phyloP scores from a whole-genome alignment of 2,113 vertebrate genomes.

The Poeciliopsis retropinna region DNA sequence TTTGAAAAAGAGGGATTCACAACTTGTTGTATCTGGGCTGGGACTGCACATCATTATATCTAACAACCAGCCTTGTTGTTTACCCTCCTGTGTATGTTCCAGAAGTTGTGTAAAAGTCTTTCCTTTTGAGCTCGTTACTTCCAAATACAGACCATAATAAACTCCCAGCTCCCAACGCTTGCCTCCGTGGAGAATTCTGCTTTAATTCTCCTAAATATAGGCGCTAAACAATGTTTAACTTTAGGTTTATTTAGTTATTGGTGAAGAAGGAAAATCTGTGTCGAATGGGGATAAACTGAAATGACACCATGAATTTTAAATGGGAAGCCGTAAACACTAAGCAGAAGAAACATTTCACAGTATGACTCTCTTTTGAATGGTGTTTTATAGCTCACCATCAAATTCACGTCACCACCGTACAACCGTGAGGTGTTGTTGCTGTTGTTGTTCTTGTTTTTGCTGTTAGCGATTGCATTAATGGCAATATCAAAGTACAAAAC shows the following conservation, averaged over 20 bases:
- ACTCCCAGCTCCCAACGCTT: constrained; percentile 46
- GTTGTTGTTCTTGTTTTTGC: background rate
- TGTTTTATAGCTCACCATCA: background rate
- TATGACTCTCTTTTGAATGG: background rate
- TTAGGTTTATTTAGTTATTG: constrained; percentile 57
- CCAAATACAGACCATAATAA: constrained; percentile 49
- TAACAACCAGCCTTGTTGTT: constrained; percentile 46
- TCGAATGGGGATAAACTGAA: background rate
- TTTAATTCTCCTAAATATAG: constrained; percentile 58
- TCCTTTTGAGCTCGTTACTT: constrained; percentile 52
- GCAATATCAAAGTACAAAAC: background rate
- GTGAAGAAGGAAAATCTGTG: constrained; percentile 34
- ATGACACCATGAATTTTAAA: constrained; percentile 13
- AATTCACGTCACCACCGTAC: background rate
- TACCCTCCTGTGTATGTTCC: constrained; percentile 33
- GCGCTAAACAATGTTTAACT: constrained; percentile 52
- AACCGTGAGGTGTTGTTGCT: background rate
- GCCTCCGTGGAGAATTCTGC: constrained; percentile 30
- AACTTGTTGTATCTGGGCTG: constrained; percentile 36
- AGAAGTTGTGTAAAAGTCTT: constrained; percentile 30
- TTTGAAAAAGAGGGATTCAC: constrained; percentile 30
- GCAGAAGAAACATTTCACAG: background rate
- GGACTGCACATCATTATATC: constrained; percentile 48
- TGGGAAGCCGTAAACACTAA: background rate
- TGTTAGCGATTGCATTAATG: background rate